phyloP scores from a whole-genome alignment of 2,797 vertebrate species.

The Chelon auratus region DNA sequence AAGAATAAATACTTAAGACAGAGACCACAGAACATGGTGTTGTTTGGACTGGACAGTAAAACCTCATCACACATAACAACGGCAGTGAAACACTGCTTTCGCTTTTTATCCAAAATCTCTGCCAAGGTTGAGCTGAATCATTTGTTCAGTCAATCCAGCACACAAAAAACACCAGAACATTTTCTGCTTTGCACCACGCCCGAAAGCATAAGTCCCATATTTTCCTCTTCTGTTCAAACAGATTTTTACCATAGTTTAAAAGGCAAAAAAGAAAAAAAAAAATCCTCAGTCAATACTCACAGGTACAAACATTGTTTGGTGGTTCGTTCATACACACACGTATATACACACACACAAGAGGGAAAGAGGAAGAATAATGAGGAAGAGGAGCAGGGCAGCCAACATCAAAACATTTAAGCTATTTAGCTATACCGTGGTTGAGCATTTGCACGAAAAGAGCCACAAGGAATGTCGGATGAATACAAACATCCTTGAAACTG shows the following conservation, averaged over 20 bases:
- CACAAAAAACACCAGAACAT: slow-evolving; percentile 4
- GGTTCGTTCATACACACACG: slow-evolving; percentile 10
- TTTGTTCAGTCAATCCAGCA: slow-evolving; percentile 21
- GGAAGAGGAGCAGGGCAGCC: not conserved
- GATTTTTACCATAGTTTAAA: slow-evolving; percentile 6
- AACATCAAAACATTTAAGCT: not conserved
- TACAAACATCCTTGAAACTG: not conserved
- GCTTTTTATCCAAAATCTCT: not conserved
- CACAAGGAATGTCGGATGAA: not conserved
- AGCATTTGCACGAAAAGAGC: not conserved
- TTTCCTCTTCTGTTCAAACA: slow-evolving; percentile 7
- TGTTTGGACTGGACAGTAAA: not conserved
- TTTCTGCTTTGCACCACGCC: slow-evolving; percentile 1
- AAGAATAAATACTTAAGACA: not conserved
- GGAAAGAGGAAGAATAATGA: not conserved
- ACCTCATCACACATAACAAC: not conserved
- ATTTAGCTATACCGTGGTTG: not conserved
- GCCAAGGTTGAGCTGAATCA: not conserved
- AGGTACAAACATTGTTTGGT: slow-evolving; percentile 23
- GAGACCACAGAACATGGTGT: not conserved
- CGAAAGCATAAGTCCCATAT: slow-evolving; percentile 19
- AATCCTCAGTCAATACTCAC: slow-evolving; percentile 11
- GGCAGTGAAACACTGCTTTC: not conserved
- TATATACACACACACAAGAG: slow-evolving; percentile 5
- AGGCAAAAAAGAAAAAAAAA: slow-evolving; percentile 1